Conservation (phyloP, 2,797 vertebrate genomes). For the Aulostomus chinensis region DNA sequence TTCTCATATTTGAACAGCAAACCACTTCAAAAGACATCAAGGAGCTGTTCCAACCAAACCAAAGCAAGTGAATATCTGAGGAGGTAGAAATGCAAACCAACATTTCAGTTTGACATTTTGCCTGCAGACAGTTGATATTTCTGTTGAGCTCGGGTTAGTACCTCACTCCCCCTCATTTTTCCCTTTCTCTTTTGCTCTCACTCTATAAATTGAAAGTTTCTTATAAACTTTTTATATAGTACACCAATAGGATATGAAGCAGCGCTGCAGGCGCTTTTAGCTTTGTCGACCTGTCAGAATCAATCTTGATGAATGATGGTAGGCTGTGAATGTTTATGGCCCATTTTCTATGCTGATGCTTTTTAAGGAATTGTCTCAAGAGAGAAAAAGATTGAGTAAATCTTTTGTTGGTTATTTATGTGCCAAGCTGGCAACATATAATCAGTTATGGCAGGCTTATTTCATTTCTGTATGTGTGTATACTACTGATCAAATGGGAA, state of each 20-base stretch:
- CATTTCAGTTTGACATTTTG: conserved; percentile 46
- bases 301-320: conserved; percentile 45
- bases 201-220: conserved; percentile 27
- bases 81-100: conserved; percentile 17
- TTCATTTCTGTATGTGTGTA: too few species aligned
- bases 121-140: conserved; percentile 52
- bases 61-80: conserved; percentile 27
- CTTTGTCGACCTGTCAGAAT: conserved; percentile 44
- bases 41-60: conserved; percentile 6
- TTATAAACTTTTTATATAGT: conserved; percentile 18
- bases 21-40: conserved; percentile 16
- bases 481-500: too few species aligned
- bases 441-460: too few species aligned
- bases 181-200: background rate
- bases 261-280: conserved; percentile 24
- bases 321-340: conserved; percentile 28
- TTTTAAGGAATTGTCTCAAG: conserved; percentile 2
- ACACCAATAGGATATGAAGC: conserved; percentile 35
- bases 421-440: too few species aligned
- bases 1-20: conserved; percentile 37
- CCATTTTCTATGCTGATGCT: conserved; percentile 12
- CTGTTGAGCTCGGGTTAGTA: conserved; percentile 30
- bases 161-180: conserved; percentile 1
- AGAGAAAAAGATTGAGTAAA: background rate
- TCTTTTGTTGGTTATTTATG: too few species aligned